Evolutionary conservation across 2,888 invertebrate genomes (phyloP), one percentile per base, ranked within the genome.

Genomic region (Myopa tessellatipennis): DNA sequence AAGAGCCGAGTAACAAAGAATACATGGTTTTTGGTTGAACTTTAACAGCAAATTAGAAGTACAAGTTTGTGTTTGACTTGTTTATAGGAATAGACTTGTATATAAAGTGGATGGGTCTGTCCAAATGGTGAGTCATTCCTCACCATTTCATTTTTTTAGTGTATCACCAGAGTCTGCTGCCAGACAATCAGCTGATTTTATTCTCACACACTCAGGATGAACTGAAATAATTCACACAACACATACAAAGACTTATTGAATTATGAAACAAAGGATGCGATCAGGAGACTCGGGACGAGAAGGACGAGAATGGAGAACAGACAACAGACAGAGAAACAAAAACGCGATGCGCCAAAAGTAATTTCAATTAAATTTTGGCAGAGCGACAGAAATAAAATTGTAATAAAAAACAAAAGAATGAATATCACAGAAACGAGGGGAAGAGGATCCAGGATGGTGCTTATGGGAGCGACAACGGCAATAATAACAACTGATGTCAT

Each of bases 401-500:
- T 45, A 45, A 26, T 10, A 45, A 34, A 36, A 63, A 63, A 34
- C 36, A 14, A 63, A 34, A 34, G 79, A 83, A 82, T 84, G 84
- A 84, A 85, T 84, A 84, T 45, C 0, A 45, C 45, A 10, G 45
- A 45, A 45, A 3, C 3, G 3, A 45, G 10, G 7, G 45, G 10
- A 6, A 45, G 45, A 10, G 45, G n/a, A n/a, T n/a, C n/a, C n/a
- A 40, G 40, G 5, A 40, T 40, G 40, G 40, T 6, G 40, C 40
- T 40, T 40, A 40, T 40, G 40, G 40, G 8, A 40, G 40, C 40
- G 40, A 4, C 40, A 40, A 40, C n/a, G n/a, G n/a, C n/a, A n/a
- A n/a, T n/a, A n/a, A n/a, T n/a, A n/a, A n/a, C n/a, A n/a, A n/a
- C 45, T 45, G 3, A 45, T 45, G 45, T 45, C 45, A 45, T 45